Conservation (phyloP, 2,888 invertebrate genomes). For the Ramazzottius varieornatus region DNA sequence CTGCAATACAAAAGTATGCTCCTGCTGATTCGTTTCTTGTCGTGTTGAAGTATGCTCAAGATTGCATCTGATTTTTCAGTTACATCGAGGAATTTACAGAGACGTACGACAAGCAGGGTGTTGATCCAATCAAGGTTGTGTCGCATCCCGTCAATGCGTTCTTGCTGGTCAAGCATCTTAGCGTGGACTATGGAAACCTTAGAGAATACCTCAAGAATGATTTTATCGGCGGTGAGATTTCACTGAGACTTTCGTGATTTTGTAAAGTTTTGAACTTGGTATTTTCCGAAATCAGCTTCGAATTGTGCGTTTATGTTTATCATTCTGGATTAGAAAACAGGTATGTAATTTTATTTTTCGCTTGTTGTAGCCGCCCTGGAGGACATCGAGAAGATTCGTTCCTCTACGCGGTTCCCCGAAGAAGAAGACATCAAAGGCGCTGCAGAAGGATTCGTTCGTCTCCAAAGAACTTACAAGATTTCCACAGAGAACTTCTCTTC, state of each 20-base stretch:
- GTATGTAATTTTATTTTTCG: neutral
- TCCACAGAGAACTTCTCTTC: neutral
- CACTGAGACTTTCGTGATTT: too few relatives aligned
- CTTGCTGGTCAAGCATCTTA: neutral
- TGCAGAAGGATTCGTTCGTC: slow-evolving; percentile 2
- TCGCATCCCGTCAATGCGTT: neutral
- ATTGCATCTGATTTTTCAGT: too few relatives aligned
- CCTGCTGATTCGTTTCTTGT: neutral
- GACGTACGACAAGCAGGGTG: neutral
- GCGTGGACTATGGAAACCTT: neutral
- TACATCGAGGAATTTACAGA: neutral
- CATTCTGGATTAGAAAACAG: neutral
- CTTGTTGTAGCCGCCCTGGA: neutral
- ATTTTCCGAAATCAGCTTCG: too few relatives aligned
- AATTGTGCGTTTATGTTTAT: neutral
- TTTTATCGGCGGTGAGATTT: neutral
- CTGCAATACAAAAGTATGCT: neutral
- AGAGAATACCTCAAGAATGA: neutral
- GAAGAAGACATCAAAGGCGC: slow-evolving; percentile 1
- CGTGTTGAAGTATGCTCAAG: too few relatives aligned
- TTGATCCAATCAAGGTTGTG: neutral
- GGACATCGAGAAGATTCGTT: neutral
- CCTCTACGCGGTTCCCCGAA: neutral
- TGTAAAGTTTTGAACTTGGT: too few relatives aligned
- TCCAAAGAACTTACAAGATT: neutral